Evolutionary conservation across 2,888 invertebrate genomes (phyloP).

Genomic region (Rhagium mordax): DNA sequence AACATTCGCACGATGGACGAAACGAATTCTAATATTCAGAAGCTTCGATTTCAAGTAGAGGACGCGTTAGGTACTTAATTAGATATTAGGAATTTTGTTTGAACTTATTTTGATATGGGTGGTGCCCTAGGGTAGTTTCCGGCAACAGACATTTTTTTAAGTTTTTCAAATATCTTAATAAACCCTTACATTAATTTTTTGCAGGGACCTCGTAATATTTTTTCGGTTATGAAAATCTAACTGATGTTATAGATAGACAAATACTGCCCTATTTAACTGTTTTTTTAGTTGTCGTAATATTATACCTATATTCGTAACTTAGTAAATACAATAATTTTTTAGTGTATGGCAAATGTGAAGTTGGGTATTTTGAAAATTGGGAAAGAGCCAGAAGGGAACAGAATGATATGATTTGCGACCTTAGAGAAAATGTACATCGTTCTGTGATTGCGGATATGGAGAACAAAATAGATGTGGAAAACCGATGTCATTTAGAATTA

Average conservation of each 20-base stretch:
- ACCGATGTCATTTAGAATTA: constrained; percentile 58
- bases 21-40: constrained; percentile 52
- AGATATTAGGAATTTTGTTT: no score
- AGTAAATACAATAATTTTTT: constrained; percentile 8
- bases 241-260: no score
- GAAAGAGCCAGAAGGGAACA: constrained; percentile 59
- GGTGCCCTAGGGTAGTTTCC: no score
- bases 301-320: no score
- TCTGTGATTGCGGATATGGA: constrained; percentile 48
- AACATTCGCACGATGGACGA: constrained; percentile 50
- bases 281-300: no score
- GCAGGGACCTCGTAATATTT: no score
- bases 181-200: no score
- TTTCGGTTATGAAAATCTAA: no score
- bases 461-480: constrained; percentile 55
- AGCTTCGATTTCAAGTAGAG: constrained; percentile 51
- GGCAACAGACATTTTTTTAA: no score
- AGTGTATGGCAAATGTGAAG: constrained; percentile 47
- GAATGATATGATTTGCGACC: constrained; percentile 53
- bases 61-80: constrained; percentile 47
- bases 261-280: no score
- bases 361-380: constrained; percentile 57
- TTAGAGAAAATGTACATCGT: constrained; percentile 50
- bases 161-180: no score
- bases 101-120: no score